Evolutionary conservation across 2,113 vertebrate genomes (phyloP).

Genomic region (Tetrax tetrax): DNA sequence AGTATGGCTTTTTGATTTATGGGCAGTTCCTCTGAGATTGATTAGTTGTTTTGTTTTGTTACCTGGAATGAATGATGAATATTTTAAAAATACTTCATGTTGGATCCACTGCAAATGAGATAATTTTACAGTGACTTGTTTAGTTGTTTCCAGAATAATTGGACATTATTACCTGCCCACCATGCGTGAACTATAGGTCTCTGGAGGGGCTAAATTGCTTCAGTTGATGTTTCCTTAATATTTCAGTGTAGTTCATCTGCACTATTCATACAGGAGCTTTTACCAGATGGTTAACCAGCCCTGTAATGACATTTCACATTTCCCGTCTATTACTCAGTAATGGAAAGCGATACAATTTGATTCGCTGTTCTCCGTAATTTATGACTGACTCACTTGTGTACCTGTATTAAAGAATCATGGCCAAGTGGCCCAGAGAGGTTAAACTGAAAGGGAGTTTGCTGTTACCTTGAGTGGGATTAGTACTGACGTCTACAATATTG

Average conservation of each 20-base stretch:
- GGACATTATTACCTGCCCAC: slow-evolving; percentile 74
- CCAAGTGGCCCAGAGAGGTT: not conserved
- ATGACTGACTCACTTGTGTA: not conserved
- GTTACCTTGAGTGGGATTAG: not conserved
- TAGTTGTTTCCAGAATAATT: slow-evolving; percentile 71
- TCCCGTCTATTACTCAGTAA: slow-evolving; percentile 54
- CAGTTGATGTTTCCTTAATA: slow-evolving; percentile 64
- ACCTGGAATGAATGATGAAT: slow-evolving; percentile 72
- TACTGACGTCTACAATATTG: not conserved
- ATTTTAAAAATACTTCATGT: slow-evolving; percentile 63
- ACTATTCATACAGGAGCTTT: slow-evolving; percentile 25
- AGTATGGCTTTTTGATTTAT: slow-evolving; percentile 76
- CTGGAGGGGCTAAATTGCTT: slow-evolving; percentile 62
- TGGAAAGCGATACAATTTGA: slow-evolving; percentile 27
- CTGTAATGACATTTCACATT: slow-evolving; percentile 61
- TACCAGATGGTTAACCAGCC: slow-evolving; percentile 69
- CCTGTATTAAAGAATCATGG: not conserved
- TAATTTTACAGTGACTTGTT: slow-evolving; percentile 69
- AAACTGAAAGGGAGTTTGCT: not conserved
- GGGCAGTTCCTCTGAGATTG: slow-evolving; percentile 65
- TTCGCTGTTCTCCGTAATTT: not conserved
- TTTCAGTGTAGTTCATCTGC: slow-evolving; percentile 66
- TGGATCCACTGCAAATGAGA: slow-evolving; percentile 62
- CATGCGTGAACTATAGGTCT: slow-evolving; percentile 71
- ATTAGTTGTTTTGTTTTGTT: slow-evolving; percentile 73